Conservation (phyloP, 2,888 invertebrate species). For the Villa cingulata region DNA sequence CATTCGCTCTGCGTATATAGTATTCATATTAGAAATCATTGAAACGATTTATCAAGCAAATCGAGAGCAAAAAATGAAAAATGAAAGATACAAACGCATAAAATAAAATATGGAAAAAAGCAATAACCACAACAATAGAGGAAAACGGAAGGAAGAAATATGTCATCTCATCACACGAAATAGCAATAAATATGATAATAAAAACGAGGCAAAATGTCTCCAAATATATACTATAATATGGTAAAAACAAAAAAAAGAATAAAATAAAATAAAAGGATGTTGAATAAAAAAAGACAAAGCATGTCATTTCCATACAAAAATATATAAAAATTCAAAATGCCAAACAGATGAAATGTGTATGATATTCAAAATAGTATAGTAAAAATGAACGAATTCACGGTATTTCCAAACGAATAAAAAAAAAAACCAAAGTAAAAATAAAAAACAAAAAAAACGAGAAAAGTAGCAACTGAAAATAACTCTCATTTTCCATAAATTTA, state of each 20-base stretch:
- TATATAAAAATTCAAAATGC: slow-evolving; percentile 2
- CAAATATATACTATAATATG: neutral
- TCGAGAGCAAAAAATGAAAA: too few species aligned
- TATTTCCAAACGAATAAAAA: neutral
- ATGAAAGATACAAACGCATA: too few species aligned
- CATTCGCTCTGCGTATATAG: too few species aligned
- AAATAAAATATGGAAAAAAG: neutral
- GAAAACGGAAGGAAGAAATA: slow-evolving; percentile 9
- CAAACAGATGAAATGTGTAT: slow-evolving; percentile 4
- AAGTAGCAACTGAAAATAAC: too few species aligned
- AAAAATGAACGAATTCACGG: slow-evolving; percentile 1
- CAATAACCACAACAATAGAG: slow-evolving; percentile 8
- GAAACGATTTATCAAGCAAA: too few species aligned
- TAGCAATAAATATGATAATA: slow-evolving; percentile 14
- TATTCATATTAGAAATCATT: too few species aligned
- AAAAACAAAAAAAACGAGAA: neutral
- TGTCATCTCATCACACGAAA: slow-evolving; percentile 12
- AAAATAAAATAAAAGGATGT: too few species aligned
- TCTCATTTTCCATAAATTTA: neutral
- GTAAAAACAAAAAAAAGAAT: too few species aligned
- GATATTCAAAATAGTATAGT: slow-evolving; percentile 11
- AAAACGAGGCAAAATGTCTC: slow-evolving; percentile 5
- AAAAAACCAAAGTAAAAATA: neutral
- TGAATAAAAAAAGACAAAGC: slow-evolving; percentile 4
- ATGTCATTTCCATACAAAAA: slow-evolving; percentile 6